These are phyloP conservation scores for Coelopa pilipes DNA, from an alignment of 2,888 invertebrate species.

Conservation along the genomic window DNA sequence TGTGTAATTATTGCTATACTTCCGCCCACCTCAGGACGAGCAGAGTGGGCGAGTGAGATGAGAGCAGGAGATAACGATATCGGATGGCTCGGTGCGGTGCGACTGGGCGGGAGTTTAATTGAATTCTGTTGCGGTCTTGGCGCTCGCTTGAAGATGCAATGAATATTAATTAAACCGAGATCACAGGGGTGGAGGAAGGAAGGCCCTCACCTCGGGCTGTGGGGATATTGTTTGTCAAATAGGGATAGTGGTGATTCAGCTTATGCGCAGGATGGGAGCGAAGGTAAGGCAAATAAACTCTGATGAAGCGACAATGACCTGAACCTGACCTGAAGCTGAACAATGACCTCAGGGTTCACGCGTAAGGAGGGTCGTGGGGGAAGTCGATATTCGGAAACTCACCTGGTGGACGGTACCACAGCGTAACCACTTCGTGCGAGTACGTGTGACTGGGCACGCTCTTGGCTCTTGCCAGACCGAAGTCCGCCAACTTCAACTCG, in stretches of 20 bases:
- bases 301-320: neutral
- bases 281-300: no score
- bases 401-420: slow-evolving; percentile 98
- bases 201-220: no score
- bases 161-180: slow-evolving; percentile 24
- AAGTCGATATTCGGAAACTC: slow-evolving; percentile 41
- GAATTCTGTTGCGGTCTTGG: slow-evolving; percentile 24
- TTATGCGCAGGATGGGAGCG: no score
- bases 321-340: neutral
- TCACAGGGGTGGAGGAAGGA: no score
- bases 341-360: no score
- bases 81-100: no score
- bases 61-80: neutral
- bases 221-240: no score
- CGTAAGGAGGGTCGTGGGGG: neutral
- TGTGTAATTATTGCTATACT: slow-evolving; percentile 9
- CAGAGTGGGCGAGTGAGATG: neutral
- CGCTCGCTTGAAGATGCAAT: neutral
- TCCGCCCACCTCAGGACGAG: neutral
- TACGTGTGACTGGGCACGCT: slow-evolving; percentile 99
- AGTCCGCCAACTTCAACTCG: slow-evolving; percentile 97
- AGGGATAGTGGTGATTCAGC: no score
- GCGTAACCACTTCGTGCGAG: slow-evolving; percentile 96
- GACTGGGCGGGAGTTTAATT: slow-evolving; percentile 1
- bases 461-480: slow-evolving; percentile 97